Base-by-base conservation (phyloP, 2,888 invertebrate genomes). In the Sinelater perroti region DNA sequence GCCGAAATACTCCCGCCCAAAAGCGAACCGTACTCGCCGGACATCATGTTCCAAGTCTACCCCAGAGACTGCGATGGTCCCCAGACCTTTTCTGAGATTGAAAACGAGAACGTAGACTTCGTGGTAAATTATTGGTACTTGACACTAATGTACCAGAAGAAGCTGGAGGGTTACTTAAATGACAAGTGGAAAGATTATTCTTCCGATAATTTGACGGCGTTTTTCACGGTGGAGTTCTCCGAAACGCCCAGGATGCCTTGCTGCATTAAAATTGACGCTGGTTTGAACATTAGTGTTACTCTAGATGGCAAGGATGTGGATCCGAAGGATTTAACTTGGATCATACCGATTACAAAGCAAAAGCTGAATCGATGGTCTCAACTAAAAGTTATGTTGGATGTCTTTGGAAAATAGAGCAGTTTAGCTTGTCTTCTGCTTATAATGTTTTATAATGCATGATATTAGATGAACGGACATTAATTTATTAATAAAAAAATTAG, bases 321-420 rank as follows among this genome's bases (percentile, higher is more conserved):
- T 35, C 52, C 49, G 8, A 16, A 17, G 21, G 63, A 63, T 46
- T 46, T 63, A 28, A 61, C 63, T 1, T 63, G 60, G 60, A 20
- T 53, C 28, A 28, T 63, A 6, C 61, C 63, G 1, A 33, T 61
- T 2, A 33, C 33, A 2, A 47, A 24, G n/a, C 40, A 56, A 7
- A 58, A 40, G 36, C 10, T 63, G 6, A 50, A 50, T 5, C 53
- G 63, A 10, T 63, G 63, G 63, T 63, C 61, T 3, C 63, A 63
- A 18, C 30, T 63, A n/a, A 8, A 53, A 4, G n/a, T 35, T 3
- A 38, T 61, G 28, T 35, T 61, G 18, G 20, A 14, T 10, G 16
- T 54, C 6, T 61, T 38, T 42, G 50, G 44, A 7, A 30, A 33
- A 26, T 35, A 30, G 30, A 10, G 2, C n/a, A 6, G 21, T n/a